Conservation (phyloP, 2,888 invertebrate species). For the Peribatodes rhomboidaria region DNA sequence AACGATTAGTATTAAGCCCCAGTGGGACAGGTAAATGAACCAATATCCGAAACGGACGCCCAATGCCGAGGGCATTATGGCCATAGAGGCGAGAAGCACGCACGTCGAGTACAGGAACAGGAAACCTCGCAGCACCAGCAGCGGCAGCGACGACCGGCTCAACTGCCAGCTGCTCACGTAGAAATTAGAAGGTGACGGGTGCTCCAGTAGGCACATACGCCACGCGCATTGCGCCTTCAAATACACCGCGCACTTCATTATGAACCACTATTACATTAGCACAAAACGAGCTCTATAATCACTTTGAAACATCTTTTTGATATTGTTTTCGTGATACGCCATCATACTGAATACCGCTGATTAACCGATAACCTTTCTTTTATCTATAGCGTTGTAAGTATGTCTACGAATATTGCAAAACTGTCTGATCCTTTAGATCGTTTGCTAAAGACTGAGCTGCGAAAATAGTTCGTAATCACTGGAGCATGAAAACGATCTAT, state of each 20-base stretch:
- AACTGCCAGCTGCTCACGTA: conserved; percentile 75
- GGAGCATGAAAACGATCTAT: conserved; percentile 62
- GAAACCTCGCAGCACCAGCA: conserved; percentile 60
- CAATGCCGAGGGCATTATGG: conserved; percentile 58
- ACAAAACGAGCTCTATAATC: conserved; percentile 42
- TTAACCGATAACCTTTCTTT: conserved; percentile 50
- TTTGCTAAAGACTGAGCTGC: conserved; percentile 59
- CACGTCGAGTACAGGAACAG: conserved; percentile 66
- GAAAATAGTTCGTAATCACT: conserved; percentile 57
- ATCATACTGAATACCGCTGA: conserved; percentile 25
- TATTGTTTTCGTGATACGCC: conserved; percentile 42
- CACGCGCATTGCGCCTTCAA: conserved; percentile 58
- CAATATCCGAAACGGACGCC: conserved; percentile 65
- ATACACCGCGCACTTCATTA: conserved; percentile 57
- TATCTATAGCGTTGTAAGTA: conserved; percentile 44
- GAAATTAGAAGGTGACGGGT: conserved; percentile 67
- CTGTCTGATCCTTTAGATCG: conserved; percentile 57
- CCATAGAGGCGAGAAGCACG: conserved; percentile 60
- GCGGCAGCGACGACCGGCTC: conserved; percentile 64
- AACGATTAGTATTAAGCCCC: conserved; percentile 72
- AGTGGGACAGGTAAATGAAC: conserved; percentile 81
- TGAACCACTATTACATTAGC: conserved; percentile 36
- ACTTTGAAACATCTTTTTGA: conserved; percentile 48
- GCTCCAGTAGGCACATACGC: conserved; percentile 65
- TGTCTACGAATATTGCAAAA: conserved; percentile 29